Evolutionary conservation across 2,113 vertebrate species (phyloP), one percentile per base, ranked within the genome.

Genomic region (Suricata suricatta): DNA sequence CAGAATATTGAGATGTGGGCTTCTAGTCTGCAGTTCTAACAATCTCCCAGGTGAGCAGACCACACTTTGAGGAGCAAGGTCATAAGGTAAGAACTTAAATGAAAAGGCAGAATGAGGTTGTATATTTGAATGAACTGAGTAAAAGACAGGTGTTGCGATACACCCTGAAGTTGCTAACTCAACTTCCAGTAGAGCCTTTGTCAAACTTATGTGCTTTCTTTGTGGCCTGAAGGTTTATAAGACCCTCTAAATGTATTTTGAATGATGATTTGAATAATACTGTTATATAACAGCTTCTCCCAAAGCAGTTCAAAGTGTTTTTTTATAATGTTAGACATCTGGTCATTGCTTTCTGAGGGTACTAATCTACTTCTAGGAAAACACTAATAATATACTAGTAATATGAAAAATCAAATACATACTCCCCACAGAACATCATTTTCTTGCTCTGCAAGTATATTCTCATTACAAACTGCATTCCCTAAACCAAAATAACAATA

Each of bases 341-440:
- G 92, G 90, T 93, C 82, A 89, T 92, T 94, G 50, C 63, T 90
- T 79, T 96, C 47, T 14, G 74, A 91, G 76, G 38, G 35, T 68
- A 85, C 81, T 97, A 93, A 92, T 97, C 96, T 97, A 47, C 90
- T 96, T 85, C 94, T 85, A 95, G 76, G 76, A 97, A 97, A 94
- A 95, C 57, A 82, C 57, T 85, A 94, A 90, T 95, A 89, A 96
- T 95, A 88, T 88, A n/a, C 31, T 82, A 88, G 57, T 90, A 95
- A 95, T 85, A 60, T 77, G 88, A 95, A 95, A 96, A 97, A 68
- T 94, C 74, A 84, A 71, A 88, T 90, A 72, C 52, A 19, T 50
- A 10, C 33, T 93, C 81, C 27, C 71, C 52, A 76, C 10, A 44
- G 63, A 95, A 95, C 80, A 93, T 94, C 57, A 98, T 93, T 97